phyloP scores from a whole-genome alignment of 2,113 vertebrate species.

The Cavia porcellus region DNA sequence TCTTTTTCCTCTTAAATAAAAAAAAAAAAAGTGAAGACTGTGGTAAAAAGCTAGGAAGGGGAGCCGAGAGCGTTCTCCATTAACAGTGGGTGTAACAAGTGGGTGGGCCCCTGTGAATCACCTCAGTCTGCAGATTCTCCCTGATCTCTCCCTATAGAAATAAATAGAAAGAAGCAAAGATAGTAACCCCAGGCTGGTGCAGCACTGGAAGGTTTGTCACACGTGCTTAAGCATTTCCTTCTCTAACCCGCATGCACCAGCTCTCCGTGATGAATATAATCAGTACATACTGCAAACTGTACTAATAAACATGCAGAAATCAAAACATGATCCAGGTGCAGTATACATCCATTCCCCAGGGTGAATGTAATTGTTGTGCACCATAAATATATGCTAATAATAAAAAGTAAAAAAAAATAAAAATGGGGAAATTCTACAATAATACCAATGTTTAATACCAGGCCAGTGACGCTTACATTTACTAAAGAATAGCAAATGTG shows the following conservation, averaged over 20 bases:
- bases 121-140: background rate
- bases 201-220: background rate
- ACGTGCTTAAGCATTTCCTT: background rate
- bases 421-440: background rate
- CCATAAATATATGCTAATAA: background rate
- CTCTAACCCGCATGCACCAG: background rate
- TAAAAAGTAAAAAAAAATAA: background rate
- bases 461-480: background rate
- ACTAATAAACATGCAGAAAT: background rate
- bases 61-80: accelerated
- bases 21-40: background rate
- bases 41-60: background rate
- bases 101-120: too few relatives aligned
- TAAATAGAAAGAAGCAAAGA: background rate
- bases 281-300: background rate
- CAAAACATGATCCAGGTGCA: background rate
- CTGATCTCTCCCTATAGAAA: background rate
- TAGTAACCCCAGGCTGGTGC: accelerated
- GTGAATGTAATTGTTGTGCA: background rate
- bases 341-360: background rate
- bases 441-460: background rate
- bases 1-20: too few relatives aligned
- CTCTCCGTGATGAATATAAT: background rate
- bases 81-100: background rate
- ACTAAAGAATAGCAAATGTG: background rate